phyloP scores from a whole-genome alignment of 2,797 vertebrate genomes.

The Diplodus puntazzo region DNA sequence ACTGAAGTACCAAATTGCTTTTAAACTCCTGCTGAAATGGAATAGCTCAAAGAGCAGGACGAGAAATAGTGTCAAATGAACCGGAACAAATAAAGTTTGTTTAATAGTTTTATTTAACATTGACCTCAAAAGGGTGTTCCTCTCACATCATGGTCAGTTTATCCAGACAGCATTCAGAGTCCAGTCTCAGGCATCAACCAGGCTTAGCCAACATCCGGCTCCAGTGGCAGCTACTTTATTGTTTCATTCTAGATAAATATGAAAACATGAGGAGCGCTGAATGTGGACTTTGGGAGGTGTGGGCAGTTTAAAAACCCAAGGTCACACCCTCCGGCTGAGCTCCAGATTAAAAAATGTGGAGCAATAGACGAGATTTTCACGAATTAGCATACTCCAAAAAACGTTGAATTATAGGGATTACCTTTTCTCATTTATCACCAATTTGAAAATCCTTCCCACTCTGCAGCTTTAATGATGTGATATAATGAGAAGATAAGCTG shows the following conservation, averaged over 20 bases:
- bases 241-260: background rate
- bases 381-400: background rate
- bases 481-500: conserved; percentile 8
- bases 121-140: background rate
- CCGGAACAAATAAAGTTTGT: background rate
- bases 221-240: background rate
- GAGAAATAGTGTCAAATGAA: background rate
- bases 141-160: background rate
- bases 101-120: background rate
- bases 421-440: background rate
- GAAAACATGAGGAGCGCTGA: background rate
- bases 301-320: background rate
- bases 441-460: background rate
- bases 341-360: background rate
- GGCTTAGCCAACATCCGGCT: background rate
- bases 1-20: conserved; percentile 21
- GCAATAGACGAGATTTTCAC: background rate
- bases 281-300: background rate
- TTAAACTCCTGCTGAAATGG: background rate
- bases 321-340: background rate
- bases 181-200: background rate
- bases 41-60: background rate
- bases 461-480: conserved; percentile 27
- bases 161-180: background rate
- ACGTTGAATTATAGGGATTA: background rate